Conservation (phyloP, 2,113 vertebrate genomes). For the Spea bombifrons region DNA sequence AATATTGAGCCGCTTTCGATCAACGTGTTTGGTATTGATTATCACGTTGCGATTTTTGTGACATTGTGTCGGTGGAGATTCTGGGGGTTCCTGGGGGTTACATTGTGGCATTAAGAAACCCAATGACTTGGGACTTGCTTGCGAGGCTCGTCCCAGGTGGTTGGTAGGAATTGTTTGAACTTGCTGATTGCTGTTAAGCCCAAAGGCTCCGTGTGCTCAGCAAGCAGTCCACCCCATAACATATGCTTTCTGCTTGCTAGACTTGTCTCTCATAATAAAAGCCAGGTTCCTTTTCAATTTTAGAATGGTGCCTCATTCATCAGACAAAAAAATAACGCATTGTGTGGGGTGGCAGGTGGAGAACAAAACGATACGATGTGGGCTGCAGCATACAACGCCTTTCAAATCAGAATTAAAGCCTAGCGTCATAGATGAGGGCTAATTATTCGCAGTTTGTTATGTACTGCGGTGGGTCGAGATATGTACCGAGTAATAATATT, state of each 20-base stretch:
- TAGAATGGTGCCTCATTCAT: slow-evolving; percentile 57
- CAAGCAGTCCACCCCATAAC: slow-evolving; percentile 56
- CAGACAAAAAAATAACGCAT: slow-evolving; percentile 56
- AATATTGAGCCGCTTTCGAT: slow-evolving; percentile 50
- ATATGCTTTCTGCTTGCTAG: slow-evolving; percentile 61
- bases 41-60: slow-evolving; percentile 43
- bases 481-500: too few relatives aligned
- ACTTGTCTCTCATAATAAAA: slow-evolving; percentile 68
- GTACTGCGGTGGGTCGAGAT: too few relatives aligned
- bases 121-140: slow-evolving; percentile 61
- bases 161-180: slow-evolving; percentile 57
- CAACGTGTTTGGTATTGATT: slow-evolving; percentile 55
- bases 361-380: slow-evolving; percentile 17
- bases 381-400: background rate
- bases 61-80: slow-evolving; percentile 58
- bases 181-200: slow-evolving; percentile 61
- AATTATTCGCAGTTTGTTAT: too few relatives aligned
- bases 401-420: background rate
- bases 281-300: slow-evolving; percentile 67
- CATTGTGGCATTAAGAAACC: slow-evolving; percentile 58
- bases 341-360: slow-evolving; percentile 54
- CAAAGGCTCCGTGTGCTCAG: slow-evolving; percentile 55
- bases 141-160: slow-evolving; percentile 53
- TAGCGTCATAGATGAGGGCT: background rate
- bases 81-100: slow-evolving; percentile 50